A percentile compares a stretch with the other conserved stretches of the same genome.
These are phyloP conservation scores for Galaxea fascicularis DNA, from an alignment of 92 coral and sea anemone species.

Conservation along the genomic window DNA sequence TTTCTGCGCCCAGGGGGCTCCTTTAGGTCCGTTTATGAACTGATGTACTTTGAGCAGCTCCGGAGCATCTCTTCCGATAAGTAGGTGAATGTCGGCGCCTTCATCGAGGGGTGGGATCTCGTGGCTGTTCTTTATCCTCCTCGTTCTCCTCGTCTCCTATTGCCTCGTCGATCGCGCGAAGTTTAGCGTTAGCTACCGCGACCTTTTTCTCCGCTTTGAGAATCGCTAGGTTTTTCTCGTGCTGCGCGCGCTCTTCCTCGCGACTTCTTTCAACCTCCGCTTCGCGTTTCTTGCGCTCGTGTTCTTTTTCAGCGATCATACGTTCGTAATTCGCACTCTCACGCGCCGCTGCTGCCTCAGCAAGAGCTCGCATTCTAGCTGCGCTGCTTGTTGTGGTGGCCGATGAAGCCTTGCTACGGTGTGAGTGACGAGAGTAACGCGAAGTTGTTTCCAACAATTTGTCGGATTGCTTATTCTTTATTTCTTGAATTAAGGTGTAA, in stretches of 20 bases:
- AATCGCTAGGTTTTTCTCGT: slow-evolving; percentile 57
- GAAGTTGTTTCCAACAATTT: neutral
- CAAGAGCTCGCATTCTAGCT: no score
- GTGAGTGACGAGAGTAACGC: neutral
- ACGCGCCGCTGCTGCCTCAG: no score
- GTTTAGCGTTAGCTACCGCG: slow-evolving; percentile 65
- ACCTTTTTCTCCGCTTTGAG: slow-evolving; percentile 57
- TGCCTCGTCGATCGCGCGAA: slow-evolving; percentile 52
- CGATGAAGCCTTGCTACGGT: neutral
- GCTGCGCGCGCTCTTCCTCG: slow-evolving; percentile 53
- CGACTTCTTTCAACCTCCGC: slow-evolving; percentile 5
- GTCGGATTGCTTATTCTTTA: no score
- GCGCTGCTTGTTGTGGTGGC: slow-evolving; percentile 4
- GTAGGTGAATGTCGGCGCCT: no score
- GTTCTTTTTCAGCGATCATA: slow-evolving; percentile 59
- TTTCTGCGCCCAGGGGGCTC: no score
- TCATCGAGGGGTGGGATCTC: no score
- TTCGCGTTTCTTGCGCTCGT: slow-evolving; percentile 45
- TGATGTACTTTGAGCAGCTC: no score
- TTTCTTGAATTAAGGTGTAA: neutral
- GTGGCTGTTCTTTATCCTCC: no score
- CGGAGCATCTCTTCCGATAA: no score
- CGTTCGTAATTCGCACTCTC: no score
- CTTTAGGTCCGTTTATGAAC: no score
- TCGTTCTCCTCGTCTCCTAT: neutral